Evolutionary conservation across 2,888 invertebrate species (phyloP).

Genomic region (Frankliniella fusca): DNA sequence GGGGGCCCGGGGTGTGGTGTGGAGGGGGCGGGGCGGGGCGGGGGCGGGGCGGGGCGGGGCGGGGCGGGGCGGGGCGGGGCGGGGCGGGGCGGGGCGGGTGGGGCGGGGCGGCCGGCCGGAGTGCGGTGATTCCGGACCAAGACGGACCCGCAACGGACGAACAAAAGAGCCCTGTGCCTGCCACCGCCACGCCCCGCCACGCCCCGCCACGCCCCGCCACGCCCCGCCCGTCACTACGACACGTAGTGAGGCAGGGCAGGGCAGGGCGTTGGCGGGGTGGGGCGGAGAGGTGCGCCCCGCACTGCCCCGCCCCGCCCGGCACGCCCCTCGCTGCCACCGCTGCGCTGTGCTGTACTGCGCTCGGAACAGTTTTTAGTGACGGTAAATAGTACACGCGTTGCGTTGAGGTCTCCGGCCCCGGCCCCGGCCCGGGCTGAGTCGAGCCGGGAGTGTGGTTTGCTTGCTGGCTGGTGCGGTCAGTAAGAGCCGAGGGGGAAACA

Average conservation of each 20-base stretch:
- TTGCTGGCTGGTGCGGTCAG: no score
- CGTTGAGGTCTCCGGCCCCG: no score
- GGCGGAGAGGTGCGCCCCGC: not conserved
- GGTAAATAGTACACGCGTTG: no score
- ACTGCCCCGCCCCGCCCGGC: no score
- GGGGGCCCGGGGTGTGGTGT: no score
- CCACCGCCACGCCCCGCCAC: not conserved
- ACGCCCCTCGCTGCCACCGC: no score
- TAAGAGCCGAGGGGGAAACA: no score
- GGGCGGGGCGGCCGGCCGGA: not conserved
- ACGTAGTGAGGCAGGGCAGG: not conserved
- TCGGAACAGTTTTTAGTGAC: no score
- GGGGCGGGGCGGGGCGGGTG: not conserved
- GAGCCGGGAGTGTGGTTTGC: no score
- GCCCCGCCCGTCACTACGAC: not conserved
- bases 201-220: not conserved
- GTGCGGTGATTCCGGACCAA: not conserved
- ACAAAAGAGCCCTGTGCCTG: conserved; percentile 1
- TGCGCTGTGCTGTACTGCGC: no score
- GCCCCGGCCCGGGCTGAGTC: no score
- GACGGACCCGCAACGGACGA: not conserved
- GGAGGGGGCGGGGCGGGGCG: no score
- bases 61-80: not conserved
- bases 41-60: not conserved
- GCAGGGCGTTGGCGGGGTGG: not conserved